Base-by-base conservation (phyloP, 2,797 vertebrate species). In the Artibeus lituratus region DNA sequence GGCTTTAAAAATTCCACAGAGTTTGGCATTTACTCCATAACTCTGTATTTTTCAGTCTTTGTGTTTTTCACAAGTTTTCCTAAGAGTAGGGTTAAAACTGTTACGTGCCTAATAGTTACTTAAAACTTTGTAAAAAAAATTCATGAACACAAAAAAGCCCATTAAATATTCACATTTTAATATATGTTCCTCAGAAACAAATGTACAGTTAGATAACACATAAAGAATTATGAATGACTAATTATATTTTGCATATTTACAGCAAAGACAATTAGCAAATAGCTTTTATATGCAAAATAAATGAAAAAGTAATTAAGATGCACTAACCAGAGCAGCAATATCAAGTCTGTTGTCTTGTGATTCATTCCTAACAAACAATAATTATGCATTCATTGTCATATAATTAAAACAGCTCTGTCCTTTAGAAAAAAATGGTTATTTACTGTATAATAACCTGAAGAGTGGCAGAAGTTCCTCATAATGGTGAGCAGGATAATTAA, bases 281-380 rank as follows among this genome's bases (percentile, higher is more conserved):
- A 99, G 99, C 99, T 99, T 99, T 99, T 99, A 99, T 99, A 99
- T 99, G 99, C 99, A 99, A 99, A 99, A 99, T 99, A 99, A 99
- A 98, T 99, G 98, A 99, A 99, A 99, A 99, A 99, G 99, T 99
- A 99, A 99, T 99, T 99, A 99, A 99, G 99, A 99, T 99, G 99
- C 99, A 99, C 99, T 99, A 99, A 99, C 99, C 99, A 99, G 99
- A 99, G 99, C 99, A 99, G 99, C 99, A 99, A 99, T 99, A 99
- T 99, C 99, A 99, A 99, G 99, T 99, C 99, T 99, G 99, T 99
- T 99, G 99, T 99, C 99, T 99, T 99, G 99, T 99, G 99, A 99
- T 99, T 99, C 99, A 99, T 99, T 99, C 99, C 99, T 99, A 99
- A 99, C 99, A 99, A 99, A 99, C 99, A 99, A 99, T 99, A 99